These are phyloP conservation scores for Steatornis caripensis DNA, from an alignment of 2,113 vertebrate genomes.

Conservation along the genomic window DNA sequence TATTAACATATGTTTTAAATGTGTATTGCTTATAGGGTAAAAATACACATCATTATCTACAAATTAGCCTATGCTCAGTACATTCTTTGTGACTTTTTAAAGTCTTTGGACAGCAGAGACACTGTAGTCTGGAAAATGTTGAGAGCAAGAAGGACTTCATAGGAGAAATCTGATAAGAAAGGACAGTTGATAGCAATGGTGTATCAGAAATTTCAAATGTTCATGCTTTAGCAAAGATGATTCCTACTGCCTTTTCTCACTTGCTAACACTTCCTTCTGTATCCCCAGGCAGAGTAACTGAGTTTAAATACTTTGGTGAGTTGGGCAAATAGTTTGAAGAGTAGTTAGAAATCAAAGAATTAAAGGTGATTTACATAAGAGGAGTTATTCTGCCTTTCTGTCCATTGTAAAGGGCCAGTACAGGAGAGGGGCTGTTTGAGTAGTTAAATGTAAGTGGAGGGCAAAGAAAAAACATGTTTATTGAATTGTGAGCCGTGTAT, in stretches of 20 bases:
- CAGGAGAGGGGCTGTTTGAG: background rate
- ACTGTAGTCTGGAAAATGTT: background rate
- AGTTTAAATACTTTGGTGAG: background rate
- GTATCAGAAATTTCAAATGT: background rate
- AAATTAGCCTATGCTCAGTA: background rate
- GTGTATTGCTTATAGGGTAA: background rate
- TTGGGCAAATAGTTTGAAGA: conserved; percentile 23
- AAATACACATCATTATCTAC: background rate
- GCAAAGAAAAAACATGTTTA: background rate
- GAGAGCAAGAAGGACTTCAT: background rate
- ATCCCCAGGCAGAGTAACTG: conserved; percentile 5
- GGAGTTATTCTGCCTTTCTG: background rate
- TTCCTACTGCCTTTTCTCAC: background rate
- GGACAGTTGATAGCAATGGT: background rate
- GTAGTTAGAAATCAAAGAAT: conserved; percentile 23
- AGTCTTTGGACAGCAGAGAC: background rate
- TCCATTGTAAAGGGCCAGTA: background rate
- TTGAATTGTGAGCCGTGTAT: background rate
- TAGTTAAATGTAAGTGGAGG: conserved; percentile 12
- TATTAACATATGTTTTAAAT: background rate
- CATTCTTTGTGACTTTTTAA: background rate
- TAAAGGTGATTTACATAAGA: background rate
- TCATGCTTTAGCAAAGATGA: background rate
- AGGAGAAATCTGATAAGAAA: background rate
- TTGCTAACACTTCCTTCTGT: background rate